Percentiles rank a stretch among this genome's conserved stretches.
Evolutionary conservation across 1,140 invertebrate genomes (phyloP).

Genomic region (Anastrepha obliqua): DNA sequence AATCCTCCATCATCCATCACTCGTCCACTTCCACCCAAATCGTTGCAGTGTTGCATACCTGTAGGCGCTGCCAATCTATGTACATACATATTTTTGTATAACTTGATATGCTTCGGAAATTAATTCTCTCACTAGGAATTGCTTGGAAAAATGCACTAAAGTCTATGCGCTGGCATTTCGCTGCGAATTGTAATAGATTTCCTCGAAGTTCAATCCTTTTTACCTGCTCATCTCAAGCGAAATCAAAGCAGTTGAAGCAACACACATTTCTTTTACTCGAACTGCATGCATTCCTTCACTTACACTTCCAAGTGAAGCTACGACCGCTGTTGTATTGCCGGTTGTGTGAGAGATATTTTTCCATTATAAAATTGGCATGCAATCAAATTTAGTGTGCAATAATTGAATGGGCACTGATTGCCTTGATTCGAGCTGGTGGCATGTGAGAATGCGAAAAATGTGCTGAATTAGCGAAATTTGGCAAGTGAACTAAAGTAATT

Average conservation of each 20-base stretch:
- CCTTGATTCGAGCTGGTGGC: constrained; percentile 6
- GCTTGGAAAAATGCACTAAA: neutral
- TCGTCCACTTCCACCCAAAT: neutral
- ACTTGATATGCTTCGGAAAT: neutral
- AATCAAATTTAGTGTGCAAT: constrained; percentile 53
- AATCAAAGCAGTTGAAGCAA: neutral
- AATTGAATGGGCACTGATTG: constrained; percentile 51
- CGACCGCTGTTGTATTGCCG: neutral
- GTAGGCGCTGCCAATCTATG: neutral
- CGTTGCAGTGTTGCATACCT: neutral
- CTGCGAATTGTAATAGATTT: neutral
- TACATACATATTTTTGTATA: neutral
- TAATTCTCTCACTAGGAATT: neutral
- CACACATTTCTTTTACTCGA: neutral
- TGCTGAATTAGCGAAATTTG: constrained; percentile 39
- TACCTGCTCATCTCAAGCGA: neutral
- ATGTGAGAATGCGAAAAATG: constrained; percentile 47
- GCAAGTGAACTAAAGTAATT: constrained; percentile 42
- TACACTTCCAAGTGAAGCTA: neutral
- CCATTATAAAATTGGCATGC: constrained; percentile 53
- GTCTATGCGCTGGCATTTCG: constrained; percentile 26
- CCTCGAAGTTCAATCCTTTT: neutral
- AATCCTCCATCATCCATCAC: neutral
- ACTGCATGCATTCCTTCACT: neutral
- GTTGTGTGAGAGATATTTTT: constrained; percentile 48